These are phyloP conservation scores for Gallinago stenura DNA, from an alignment of 2,797 vertebrate genomes.

Conservation along the genomic window DNA sequence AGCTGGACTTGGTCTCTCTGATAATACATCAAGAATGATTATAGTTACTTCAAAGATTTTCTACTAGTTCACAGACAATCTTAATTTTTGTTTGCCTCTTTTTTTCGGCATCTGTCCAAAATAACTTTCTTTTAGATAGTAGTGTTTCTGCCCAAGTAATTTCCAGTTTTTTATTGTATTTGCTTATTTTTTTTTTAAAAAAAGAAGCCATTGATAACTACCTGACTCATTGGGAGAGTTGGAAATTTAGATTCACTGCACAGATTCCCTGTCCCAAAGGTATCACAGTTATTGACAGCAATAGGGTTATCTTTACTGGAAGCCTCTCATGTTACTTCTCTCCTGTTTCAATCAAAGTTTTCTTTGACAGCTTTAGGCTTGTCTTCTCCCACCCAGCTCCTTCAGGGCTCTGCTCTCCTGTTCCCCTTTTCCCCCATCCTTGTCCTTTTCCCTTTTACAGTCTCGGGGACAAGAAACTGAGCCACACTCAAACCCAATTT, in stretches of 20 bases:
- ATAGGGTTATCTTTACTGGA: background rate
- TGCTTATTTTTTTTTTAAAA: background rate
- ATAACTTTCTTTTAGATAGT: background rate
- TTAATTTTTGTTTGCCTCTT: slow-evolving; percentile 38
- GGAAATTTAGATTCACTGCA: background rate
- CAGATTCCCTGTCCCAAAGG: background rate
- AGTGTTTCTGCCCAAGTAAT: background rate
- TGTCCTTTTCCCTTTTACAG: background rate
- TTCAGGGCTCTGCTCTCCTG: background rate
- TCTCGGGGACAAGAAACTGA: background rate
- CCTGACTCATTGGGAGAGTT: background rate
- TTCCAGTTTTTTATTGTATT: background rate
- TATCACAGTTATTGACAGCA: background rate
- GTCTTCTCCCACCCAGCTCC: background rate
- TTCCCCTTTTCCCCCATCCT: rapidly evolving
- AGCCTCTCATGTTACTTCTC: background rate
- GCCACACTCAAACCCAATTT: background rate
- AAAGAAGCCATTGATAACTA: background rate
- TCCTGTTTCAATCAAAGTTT: background rate
- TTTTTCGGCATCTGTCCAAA: background rate
- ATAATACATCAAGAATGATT: slow-evolving; percentile 45
- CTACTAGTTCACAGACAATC: background rate
- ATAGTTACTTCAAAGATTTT: slow-evolving; percentile 52
- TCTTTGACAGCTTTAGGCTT: background rate
- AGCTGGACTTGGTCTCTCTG: slow-evolving; percentile 37